Evolutionary conservation across 1,140 invertebrate genomes (phyloP).

Genomic region (Coboldia fuscipes): DNA sequence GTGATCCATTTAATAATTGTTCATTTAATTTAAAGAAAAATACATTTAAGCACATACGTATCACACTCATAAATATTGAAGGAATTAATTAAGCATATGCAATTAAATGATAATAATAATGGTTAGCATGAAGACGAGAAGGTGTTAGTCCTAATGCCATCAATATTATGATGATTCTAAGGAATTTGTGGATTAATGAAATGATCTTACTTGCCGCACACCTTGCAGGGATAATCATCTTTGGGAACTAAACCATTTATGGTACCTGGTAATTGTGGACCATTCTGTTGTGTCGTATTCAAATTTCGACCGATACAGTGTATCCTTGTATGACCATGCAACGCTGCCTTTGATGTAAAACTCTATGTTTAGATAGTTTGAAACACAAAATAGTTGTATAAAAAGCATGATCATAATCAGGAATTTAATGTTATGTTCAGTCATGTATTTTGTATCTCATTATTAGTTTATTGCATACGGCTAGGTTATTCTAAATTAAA

Average conservation of each 20-base stretch:
- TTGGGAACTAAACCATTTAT: slow-evolving; percentile 9
- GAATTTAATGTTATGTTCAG: no score
- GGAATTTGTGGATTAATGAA: slow-evolving; percentile 18
- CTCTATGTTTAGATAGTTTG: slow-evolving; percentile 38
- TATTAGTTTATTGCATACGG: background rate
- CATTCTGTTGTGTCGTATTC: slow-evolving; percentile 1
- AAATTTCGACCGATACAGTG: slow-evolving; percentile 25
- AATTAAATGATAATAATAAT: no score
- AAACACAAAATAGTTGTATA: background rate
- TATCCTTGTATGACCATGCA: slow-evolving; percentile 53
- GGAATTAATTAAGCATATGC: slow-evolving; percentile 3
- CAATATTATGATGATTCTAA: no score
- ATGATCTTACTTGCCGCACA: slow-evolving; percentile 92
- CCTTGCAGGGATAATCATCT: slow-evolving; percentile 74
- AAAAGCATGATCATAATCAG: no score
- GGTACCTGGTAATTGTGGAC: background rate
- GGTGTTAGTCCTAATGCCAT: no score
- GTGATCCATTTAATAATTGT: slow-evolving; percentile 20
- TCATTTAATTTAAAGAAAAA: slow-evolving; percentile 12
- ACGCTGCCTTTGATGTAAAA: slow-evolving; percentile 56
- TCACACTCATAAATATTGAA: slow-evolving; percentile 1
- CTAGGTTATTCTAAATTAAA: slow-evolving; percentile 3
- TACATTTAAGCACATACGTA: no score
- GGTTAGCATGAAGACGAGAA: no score
- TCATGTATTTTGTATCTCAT: no score